Evolutionary conservation across 1,140 invertebrate species (phyloP).

Genomic region (Amphibalanus amphitrite): DNA sequence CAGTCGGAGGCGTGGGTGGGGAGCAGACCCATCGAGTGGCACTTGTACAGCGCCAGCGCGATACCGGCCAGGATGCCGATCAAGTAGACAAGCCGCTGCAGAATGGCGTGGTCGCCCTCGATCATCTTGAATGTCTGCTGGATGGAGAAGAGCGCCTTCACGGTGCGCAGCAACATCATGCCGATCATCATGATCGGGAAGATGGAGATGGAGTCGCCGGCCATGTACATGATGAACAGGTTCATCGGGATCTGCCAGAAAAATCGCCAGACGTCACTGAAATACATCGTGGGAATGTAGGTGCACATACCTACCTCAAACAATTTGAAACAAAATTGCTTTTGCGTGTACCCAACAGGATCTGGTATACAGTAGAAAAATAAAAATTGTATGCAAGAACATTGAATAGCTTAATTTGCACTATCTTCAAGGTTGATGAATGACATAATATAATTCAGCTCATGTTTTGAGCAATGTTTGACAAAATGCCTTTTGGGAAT

Average conservation of each 20-base stretch:
- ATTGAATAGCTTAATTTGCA: no score
- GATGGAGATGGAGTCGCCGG: conserved; percentile 95
- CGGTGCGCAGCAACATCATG: conserved; percentile 89
- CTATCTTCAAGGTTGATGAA: no score
- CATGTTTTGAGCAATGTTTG: no score
- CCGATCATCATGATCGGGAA: conserved; percentile 99
- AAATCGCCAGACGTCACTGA: no score
- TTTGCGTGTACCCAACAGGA: no score
- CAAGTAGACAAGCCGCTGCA: conserved; percentile 73
- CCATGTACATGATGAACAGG: conserved; percentile 99
- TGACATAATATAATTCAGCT: no score
- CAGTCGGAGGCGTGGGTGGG: conserved; percentile 97
- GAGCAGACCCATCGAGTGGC: conserved; percentile 93
- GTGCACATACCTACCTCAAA: no score
- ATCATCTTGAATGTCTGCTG: conserved; percentile 86
- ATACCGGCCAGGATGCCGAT: conserved; percentile 89
- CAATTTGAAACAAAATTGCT: no score
- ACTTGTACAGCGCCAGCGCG: conserved; percentile 88
- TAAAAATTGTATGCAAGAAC: no score
- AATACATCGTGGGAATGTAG: no score
- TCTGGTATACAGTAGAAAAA: no score
- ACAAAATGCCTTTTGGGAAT: no score
- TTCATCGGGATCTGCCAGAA: conserved; percentile 77
- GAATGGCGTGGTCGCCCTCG: conserved; percentile 66
- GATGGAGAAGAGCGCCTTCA: conserved; percentile 83